Conservation (phyloP, 1,140 invertebrate species). For the Drosophila pectinifera region DNA sequence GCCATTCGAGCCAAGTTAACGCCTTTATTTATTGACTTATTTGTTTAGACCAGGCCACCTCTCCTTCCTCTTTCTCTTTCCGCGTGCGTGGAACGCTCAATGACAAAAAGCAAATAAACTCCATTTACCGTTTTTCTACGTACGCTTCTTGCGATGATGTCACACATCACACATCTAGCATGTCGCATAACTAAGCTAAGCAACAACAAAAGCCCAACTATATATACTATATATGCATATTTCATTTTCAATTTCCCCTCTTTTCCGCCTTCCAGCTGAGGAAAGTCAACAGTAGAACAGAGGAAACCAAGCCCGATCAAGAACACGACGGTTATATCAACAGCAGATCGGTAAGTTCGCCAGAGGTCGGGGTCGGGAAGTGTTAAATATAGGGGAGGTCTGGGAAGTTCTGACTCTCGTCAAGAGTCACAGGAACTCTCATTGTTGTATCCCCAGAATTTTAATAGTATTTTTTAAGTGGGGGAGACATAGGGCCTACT, state of each 20-base stretch:
- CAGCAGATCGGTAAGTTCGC: slow-evolving; percentile 45
- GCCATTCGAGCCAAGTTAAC: slow-evolving; percentile 78
- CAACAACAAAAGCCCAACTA: slow-evolving; percentile 4
- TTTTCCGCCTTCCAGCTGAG: slow-evolving; percentile 4
- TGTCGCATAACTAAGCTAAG: neutral
- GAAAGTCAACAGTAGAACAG: slow-evolving; percentile 13
- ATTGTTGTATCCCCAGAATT: slow-evolving; percentile 7
- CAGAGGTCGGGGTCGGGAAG: slow-evolving; percentile 3
- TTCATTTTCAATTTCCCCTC: slow-evolving; percentile 20
- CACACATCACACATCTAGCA: slow-evolving; percentile 58
- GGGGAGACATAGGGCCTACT: too few species aligned
- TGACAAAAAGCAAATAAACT: slow-evolving; percentile 76
- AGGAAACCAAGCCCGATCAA: slow-evolving; percentile 19
- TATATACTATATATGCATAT: slow-evolving; percentile 2
- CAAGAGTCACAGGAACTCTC: slow-evolving; percentile 7
- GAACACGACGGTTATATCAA: slow-evolving; percentile 16
- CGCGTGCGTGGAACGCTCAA: slow-evolving; percentile 52
- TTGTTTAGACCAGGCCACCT: slow-evolving; percentile 59
- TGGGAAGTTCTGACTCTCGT: neutral
- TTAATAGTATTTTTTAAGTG: neutral
- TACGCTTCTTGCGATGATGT: slow-evolving; percentile 63
- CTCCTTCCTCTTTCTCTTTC: slow-evolving; percentile 6
- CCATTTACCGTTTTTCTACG: slow-evolving; percentile 71
- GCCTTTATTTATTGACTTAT: slow-evolving; percentile 82
- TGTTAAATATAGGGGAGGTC: slow-evolving; percentile 12